Base-by-base conservation (phyloP, 2,113 vertebrate species). In the Periophthalmodon schlosseri region DNA sequence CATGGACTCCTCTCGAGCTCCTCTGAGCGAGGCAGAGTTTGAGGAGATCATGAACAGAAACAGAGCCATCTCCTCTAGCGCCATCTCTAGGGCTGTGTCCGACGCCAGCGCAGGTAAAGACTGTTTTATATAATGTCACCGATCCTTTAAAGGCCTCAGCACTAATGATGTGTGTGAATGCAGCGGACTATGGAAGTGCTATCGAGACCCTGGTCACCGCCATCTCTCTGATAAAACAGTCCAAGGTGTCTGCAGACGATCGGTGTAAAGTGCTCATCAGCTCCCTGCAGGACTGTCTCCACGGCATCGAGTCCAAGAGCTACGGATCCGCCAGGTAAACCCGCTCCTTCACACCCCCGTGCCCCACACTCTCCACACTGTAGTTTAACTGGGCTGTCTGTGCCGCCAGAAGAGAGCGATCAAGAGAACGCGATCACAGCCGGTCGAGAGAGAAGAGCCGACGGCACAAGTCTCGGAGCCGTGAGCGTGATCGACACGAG, bases 41-140 rank as follows among this genome's bases (percentile, higher is more conserved):
- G 98, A 99, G 93, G 98, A 99, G 95, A 99, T 99, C 79, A 99
- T 99, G 98, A 99, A 99, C 90, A 94, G 98, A 78, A 99, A 99
- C 90, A 91, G 98, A 81, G 98, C 98, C 2, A 99, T 99, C 86
- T 99, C 98, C 88, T 98, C 97, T 91, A 99, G 97, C 86, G 98
- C 98, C 79, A 99, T 99, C 91, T 99, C 98, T 0, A 95, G 98
- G 93, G 97, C 97, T 28, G 98, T 99, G 75, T 99, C 97, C 52
- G 98, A 99, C 72, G 98, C 98, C 68, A 99, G 98, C 87, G 98
- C 98, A 92, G 98, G 98, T 99, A 90, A 86, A 70, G 74, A 11
- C 2, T 10, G 3, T 0, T 1, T 16, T 16, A 21, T 23, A 12
- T 16, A 15, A 13, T 4, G 6, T 1, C 10, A 36, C 12, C 6